Percentiles rank a stretch among this genome's conserved stretches.
These are phyloP conservation scores for Montipora efflorescens DNA, from an alignment of 64 coral and sea anemone genomes.

Conservation along the genomic window DNA sequence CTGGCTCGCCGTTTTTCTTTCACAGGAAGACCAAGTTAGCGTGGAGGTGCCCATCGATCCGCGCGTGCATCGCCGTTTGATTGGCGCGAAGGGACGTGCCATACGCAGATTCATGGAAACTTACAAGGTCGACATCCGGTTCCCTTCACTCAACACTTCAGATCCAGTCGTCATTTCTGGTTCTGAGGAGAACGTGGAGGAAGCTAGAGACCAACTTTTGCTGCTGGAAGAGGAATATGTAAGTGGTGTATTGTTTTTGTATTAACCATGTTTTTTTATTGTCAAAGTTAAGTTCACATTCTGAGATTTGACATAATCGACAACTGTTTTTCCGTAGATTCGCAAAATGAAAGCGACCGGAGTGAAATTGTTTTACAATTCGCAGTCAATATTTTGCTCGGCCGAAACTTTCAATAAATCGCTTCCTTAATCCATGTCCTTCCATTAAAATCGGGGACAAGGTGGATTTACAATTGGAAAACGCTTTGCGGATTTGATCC, in stretches of 20 bases:
- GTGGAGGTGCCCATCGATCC: slow-evolving; percentile 83
- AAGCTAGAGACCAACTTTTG: slow-evolving; percentile 89
- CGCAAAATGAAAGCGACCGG: too few relatives aligned
- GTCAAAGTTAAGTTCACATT: too few relatives aligned
- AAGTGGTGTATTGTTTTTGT: slow-evolving; percentile 4
- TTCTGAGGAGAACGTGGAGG: slow-evolving; percentile 82
- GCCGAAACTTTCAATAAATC: too few relatives aligned
- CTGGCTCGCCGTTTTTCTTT: background rate
- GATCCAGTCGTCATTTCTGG: slow-evolving; percentile 90
- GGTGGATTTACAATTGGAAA: too few relatives aligned
- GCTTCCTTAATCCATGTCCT: too few relatives aligned
- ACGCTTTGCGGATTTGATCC: too few relatives aligned
- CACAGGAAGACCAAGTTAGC: slow-evolving; percentile 93
- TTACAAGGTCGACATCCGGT: slow-evolving; percentile 95
- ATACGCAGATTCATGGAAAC: slow-evolving; percentile 95
- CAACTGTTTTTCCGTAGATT: too few relatives aligned
- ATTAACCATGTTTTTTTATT: background rate
- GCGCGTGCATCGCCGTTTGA: slow-evolving; percentile 90
- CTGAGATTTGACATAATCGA: too few relatives aligned
- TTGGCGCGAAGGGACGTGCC: slow-evolving; percentile 81
- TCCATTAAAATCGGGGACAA: too few relatives aligned
- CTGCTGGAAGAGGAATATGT: slow-evolving; percentile 96
- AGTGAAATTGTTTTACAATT: too few relatives aligned
- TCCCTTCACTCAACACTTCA: slow-evolving; percentile 80
- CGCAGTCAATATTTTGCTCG: too few relatives aligned